phyloP scores from a whole-genome alignment of 2,113 vertebrate species.

The Paedocypris sp. region DNA sequence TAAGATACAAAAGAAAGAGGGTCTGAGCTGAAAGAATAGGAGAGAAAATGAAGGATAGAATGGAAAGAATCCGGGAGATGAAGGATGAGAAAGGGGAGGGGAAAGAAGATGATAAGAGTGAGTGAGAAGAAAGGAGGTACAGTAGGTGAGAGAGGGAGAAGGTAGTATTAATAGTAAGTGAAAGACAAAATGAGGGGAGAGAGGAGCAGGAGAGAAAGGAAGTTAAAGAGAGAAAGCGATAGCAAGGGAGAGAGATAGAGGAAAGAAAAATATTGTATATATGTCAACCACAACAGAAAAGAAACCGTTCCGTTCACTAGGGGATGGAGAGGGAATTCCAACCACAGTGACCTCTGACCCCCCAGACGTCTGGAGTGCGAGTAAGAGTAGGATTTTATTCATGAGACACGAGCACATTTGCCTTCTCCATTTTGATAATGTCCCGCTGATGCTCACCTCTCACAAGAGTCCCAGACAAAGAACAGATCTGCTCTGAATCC shows the following conservation, averaged over 20 bases:
- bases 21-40: neutral
- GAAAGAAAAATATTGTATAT: too few relatives aligned
- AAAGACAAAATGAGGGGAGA: constrained; percentile 21
- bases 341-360: constrained; percentile 53
- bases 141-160: too few relatives aligned
- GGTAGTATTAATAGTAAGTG: too few relatives aligned
- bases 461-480: neutral
- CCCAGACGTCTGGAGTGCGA: constrained; percentile 44
- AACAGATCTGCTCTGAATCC: constrained; percentile 23
- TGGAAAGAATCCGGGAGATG: neutral
- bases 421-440: constrained; percentile 3
- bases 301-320: constrained; percentile 13
- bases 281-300: constrained; percentile 10
- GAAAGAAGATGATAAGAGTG: neutral
- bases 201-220: neutral
- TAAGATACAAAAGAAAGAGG: too few relatives aligned
- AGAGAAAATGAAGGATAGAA: constrained; percentile 4
- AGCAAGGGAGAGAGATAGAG: neutral
- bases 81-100: constrained; percentile 2
- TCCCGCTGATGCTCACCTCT: neutral
- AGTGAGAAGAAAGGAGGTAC: constrained; percentile 17
- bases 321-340: constrained; percentile 54
- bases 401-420: constrained; percentile 9
- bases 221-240: constrained; percentile 22
- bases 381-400: constrained; percentile 22